Evolutionary conservation across 2,113 vertebrate genomes (phyloP), one percentile per base, ranked within the genome.

Genomic region (Oreochromis aureus): DNA sequence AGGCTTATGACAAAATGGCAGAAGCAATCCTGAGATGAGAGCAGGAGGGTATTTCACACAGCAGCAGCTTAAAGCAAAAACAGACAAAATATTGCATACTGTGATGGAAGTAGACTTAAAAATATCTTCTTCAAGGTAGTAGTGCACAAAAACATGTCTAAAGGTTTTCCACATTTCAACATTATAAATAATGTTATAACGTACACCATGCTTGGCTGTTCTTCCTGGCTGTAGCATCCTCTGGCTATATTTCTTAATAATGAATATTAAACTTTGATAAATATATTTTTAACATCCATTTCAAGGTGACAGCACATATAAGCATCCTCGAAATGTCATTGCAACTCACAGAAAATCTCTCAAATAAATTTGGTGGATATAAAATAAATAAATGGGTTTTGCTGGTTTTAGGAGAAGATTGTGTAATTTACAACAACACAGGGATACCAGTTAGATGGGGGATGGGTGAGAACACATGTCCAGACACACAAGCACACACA

Each of bases 341-440:
- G 44, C 6, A 12, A 53, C 0, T 78, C 73, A 51, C 1, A 53
- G 46, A 19, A 78, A 51, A 78, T 53, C 27, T 12, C 73, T 78
- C 10, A 78, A 51, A n/a, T 78, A 0, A 0, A n/a, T 78, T 78
- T 13, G 15, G 16, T 13, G 10, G 27, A 13, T 13, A 53, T 51
- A 11, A 76, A 51, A 76, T 32, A 32, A 51, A 19, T 76, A 10
- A 51, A 78, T 0, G 30, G 16, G 4, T 12, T 32, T 32, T 32
- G 27, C 1, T 11, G 6, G 46, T 78, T 19, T 27, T 12, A 0
- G 63, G 39, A 59, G 10, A 69, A 30, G 30, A 53, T 55, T 84
- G 82, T 89, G 34, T 80, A 48, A 89, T 91, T 87, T 87, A 63
- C 80, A 63, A 56, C 87, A 56, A 87, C 82, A 32, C 71, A 24